These are phyloP conservation scores for Lordiphosa andalusiaca DNA, from an alignment of 2,888 invertebrate genomes.

Conservation along the genomic window DNA sequence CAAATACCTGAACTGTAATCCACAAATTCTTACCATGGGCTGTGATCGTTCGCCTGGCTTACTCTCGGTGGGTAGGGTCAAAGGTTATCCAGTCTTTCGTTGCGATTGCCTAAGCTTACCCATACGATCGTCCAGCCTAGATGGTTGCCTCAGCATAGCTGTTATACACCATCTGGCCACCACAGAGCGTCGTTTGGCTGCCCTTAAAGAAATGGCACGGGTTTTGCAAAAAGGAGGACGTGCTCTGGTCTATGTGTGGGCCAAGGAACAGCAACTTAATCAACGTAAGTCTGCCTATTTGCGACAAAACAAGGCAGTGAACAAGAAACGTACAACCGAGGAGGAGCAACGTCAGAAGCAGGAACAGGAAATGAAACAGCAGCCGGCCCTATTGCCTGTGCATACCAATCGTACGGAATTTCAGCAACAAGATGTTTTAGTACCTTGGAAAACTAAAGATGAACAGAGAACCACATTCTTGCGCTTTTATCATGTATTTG, in stretches of 20 bases:
- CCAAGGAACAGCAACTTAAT: slow-evolving; percentile 90
- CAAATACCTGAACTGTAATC: slow-evolving; percentile 88
- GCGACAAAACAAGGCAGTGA: slow-evolving; percentile 83
- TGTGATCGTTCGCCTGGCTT: slow-evolving; percentile 89
- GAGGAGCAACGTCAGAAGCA: slow-evolving; percentile 68
- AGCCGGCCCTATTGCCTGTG: slow-evolving; percentile 82
- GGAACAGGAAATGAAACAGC: slow-evolving; percentile 49
- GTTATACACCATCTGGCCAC: slow-evolving; percentile 97
- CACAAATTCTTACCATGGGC: slow-evolving; percentile 83
- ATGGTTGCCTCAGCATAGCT: slow-evolving; percentile 95
- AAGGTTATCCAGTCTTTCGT: slow-evolving; percentile 86
- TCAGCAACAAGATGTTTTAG: slow-evolving; percentile 92
- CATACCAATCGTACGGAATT: slow-evolving; percentile 96
- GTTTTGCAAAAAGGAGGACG: slow-evolving; percentile 87
- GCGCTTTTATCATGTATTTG: slow-evolving; percentile 96
- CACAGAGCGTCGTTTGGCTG: slow-evolving; percentile 87
- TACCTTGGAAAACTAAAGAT: slow-evolving; percentile 93
- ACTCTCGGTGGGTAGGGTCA: slow-evolving; percentile 83
- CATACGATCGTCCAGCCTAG: slow-evolving; percentile 85
- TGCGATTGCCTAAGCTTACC: slow-evolving; percentile 89
- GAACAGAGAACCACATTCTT: slow-evolving; percentile 83
- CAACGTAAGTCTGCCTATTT: slow-evolving; percentile 86
- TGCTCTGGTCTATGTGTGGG: slow-evolving; percentile 97
- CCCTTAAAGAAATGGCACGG: slow-evolving; percentile 88
- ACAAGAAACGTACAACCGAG: slow-evolving; percentile 79